Conservation (phyloP, 2,888 invertebrate genomes). For the Venusia cambrica region DNA sequence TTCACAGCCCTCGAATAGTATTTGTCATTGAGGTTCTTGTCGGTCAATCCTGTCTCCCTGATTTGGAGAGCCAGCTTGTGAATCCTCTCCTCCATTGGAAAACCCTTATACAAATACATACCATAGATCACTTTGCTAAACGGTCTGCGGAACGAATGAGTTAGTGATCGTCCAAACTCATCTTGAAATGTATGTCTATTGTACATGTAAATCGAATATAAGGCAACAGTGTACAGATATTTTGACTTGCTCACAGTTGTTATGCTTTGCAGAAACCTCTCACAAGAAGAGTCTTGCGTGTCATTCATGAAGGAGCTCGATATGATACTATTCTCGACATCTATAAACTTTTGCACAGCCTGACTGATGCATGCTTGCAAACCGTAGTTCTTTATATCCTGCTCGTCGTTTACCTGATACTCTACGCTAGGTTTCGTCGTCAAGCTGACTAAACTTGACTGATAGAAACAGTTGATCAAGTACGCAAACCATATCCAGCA, state of each 20-base stretch:
- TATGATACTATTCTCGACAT: conserved; percentile 15
- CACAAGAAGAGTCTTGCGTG: conserved; percentile 23
- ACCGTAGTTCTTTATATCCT: conserved; percentile 29
- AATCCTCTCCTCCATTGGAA: conserved; percentile 41
- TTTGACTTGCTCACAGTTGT: conserved; percentile 37
- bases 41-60: conserved; percentile 47
- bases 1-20: conserved; percentile 25
- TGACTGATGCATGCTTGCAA: conserved; percentile 49
- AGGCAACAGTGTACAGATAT: conserved; percentile 38
- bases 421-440: conserved; percentile 30
- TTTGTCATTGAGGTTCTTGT: conserved; percentile 31
- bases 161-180: conserved; percentile 31
- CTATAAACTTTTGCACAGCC: conserved; percentile 28
- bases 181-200: conserved; percentile 39
- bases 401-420: conserved; percentile 29
- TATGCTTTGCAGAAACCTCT: conserved; percentile 36
- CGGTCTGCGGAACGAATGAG: conserved; percentile 37
- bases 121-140: conserved; percentile 45
- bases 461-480: conserved; percentile 35
- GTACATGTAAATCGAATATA: conserved; percentile 39
- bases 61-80: conserved; percentile 36
- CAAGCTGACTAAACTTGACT: conserved; percentile 35
- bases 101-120: conserved; percentile 55
- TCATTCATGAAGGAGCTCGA: background rate
- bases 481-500: conserved; percentile 50